phyloP scores from a whole-genome alignment of 2,113 vertebrate genomes.

The Gopherus evgoodei region DNA sequence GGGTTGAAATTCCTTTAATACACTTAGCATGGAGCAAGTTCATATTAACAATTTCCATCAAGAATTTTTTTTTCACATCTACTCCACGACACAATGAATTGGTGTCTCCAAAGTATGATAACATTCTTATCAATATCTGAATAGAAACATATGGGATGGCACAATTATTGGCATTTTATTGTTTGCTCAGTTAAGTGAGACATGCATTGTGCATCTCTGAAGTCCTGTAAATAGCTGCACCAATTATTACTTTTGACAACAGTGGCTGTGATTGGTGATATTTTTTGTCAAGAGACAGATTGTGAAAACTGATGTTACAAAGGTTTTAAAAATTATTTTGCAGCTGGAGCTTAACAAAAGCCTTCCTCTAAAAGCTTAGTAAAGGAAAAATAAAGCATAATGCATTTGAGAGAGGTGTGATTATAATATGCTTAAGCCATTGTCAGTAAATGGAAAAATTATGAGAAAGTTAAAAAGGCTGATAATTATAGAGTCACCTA shows the following conservation, averaged over 20 bases:
- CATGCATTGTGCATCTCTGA: background rate
- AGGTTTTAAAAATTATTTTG: slow-evolving; percentile 58
- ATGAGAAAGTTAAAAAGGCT: slow-evolving; percentile 52
- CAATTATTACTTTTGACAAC: background rate
- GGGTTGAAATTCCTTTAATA: slow-evolving; percentile 76
- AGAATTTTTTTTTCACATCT: slow-evolving; percentile 14
- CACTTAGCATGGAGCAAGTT: slow-evolving; percentile 58
- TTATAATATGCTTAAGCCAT: slow-evolving; percentile 48
- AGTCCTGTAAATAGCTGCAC: background rate
- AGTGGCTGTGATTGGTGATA: background rate
- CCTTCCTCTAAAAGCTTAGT: slow-evolving; percentile 35
- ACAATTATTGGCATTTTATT: slow-evolving; percentile 11
- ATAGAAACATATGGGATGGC: slow-evolving; percentile 42
- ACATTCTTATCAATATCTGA: slow-evolving; percentile 56
- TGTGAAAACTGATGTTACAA: slow-evolving; percentile 41
- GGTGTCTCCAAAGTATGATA: slow-evolving; percentile 51
- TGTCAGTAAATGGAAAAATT: slow-evolving; percentile 66
- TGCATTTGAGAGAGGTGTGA: slow-evolving; percentile 31
- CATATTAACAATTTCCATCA: slow-evolving; percentile 62
- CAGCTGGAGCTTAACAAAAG: slow-evolving; percentile 60
- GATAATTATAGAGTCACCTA: slow-evolving; percentile 67
- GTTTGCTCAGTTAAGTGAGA: slow-evolving; percentile 6
- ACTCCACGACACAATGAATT: slow-evolving; percentile 49
- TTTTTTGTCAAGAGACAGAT: slow-evolving; percentile 41
- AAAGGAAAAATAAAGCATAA: background rate